These are phyloP conservation scores for Maniola hyperantus DNA, from an alignment of 2,888 invertebrate species.

Conservation along the genomic window DNA sequence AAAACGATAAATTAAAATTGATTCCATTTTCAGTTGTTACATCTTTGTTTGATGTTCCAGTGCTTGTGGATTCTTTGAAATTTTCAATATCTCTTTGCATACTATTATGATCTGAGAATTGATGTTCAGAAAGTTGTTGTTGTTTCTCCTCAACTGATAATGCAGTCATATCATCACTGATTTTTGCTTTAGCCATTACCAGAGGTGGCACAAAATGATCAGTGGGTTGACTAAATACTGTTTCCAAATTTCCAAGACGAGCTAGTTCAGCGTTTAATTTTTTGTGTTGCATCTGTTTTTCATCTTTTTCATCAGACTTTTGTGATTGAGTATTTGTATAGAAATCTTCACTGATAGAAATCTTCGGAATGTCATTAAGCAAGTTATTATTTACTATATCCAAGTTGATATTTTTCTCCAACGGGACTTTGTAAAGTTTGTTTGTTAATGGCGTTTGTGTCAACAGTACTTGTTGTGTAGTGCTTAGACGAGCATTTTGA, in stretches of 20 bases:
- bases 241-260: slow-evolving; percentile 70
- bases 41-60: slow-evolving; percentile 36
- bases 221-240: slow-evolving; percentile 75
- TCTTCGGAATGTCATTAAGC: slow-evolving; percentile 65
- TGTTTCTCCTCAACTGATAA: slow-evolving; percentile 76
- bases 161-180: slow-evolving; percentile 77
- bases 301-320: slow-evolving; percentile 67
- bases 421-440: slow-evolving; percentile 39
- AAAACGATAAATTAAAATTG: slow-evolving; percentile 42
- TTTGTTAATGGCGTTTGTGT: slow-evolving; percentile 29
- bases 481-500: slow-evolving; percentile 39
- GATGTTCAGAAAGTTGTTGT: slow-evolving; percentile 69
- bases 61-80: slow-evolving; percentile 33
- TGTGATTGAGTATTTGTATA: slow-evolving; percentile 59
- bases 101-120: slow-evolving; percentile 48
- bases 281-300: slow-evolving; percentile 70
- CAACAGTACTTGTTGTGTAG: slow-evolving; percentile 39
- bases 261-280: slow-evolving; percentile 73
- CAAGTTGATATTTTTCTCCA: slow-evolving; percentile 54
- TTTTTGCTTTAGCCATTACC: slow-evolving; percentile 79
- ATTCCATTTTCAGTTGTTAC: slow-evolving; percentile 44
- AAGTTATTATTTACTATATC: slow-evolving; percentile 57
- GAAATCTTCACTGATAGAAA: slow-evolving; percentile 52
- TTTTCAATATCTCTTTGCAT: slow-evolving; percentile 41
- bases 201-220: slow-evolving; percentile 79